These are phyloP conservation scores for Bombus sylvicola DNA, from an alignment of 1,140 invertebrate species.

Conservation along the genomic window DNA sequence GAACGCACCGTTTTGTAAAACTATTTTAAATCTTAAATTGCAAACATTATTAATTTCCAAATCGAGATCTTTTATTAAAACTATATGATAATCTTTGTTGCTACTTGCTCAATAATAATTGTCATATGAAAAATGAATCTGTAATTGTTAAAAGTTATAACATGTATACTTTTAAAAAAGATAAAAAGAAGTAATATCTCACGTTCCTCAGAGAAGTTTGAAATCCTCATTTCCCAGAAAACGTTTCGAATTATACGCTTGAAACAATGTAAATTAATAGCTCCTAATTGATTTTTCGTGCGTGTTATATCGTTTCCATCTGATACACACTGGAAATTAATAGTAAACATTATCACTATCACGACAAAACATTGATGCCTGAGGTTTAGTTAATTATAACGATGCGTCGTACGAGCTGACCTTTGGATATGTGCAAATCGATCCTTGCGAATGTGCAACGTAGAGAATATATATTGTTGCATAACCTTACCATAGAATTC, in stretches of 20 bases:
- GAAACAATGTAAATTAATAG: not conserved
- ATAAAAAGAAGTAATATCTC: not conserved
- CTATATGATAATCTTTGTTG: not conserved
- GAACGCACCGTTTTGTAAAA: not conserved
- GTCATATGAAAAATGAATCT: not conserved
- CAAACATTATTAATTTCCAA: not conserved
- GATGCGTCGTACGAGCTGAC: not conserved
- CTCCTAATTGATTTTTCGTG: no score
- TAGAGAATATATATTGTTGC: conserved; percentile 7
- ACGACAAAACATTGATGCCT: not conserved
- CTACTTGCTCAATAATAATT: not conserved
- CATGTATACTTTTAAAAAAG: not conserved
- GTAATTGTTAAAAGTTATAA: no score
- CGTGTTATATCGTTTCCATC: not conserved
- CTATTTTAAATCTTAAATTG: not conserved
- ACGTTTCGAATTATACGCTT: not conserved
- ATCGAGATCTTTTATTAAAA: not conserved
- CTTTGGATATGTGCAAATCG: not conserved
- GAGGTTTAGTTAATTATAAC: conserved; percentile 17
- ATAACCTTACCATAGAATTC: conserved; percentile 12
- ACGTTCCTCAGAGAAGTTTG: not conserved
- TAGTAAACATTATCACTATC: not conserved
- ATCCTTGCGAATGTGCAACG: not conserved
- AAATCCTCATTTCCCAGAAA: not conserved
- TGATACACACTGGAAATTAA: not conserved